These are phyloP conservation scores for Buceros bicornis DNA, from an alignment of 2,797 vertebrate species.

Conservation along the genomic window DNA sequence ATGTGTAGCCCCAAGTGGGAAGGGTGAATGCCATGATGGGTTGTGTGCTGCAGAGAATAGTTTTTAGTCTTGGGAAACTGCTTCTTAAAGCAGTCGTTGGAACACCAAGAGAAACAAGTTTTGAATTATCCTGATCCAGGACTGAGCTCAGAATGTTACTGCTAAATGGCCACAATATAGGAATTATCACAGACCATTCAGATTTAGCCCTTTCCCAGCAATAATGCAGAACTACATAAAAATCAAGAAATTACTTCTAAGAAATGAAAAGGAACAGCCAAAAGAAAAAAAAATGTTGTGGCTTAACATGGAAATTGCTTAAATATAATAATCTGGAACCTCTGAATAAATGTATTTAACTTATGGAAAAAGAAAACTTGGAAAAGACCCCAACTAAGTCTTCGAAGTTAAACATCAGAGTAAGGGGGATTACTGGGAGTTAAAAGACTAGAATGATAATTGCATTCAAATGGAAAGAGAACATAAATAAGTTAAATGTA, in stretches of 20 bases:
- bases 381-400: neutral
- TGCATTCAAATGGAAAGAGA: neutral
- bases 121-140: neutral
- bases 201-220: neutral
- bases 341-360: neutral
- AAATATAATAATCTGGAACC: neutral
- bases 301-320: neutral
- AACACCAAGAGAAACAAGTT: neutral
- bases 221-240: neutral
- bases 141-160: neutral
- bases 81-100: neutral
- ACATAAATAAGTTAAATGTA: neutral
- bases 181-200: neutral
- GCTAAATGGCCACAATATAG: neutral
- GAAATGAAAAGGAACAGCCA: neutral
- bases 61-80: neutral
- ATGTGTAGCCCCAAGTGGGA: neutral
- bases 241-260: neutral
- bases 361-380: neutral
- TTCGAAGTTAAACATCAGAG: neutral
- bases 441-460: conserved; percentile 21
- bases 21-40: neutral
- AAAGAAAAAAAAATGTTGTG: neutral
- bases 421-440: neutral
- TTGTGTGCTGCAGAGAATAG: neutral